Conservation (phyloP, 2,113 vertebrate genomes). For the Bostrychus sinensis region DNA sequence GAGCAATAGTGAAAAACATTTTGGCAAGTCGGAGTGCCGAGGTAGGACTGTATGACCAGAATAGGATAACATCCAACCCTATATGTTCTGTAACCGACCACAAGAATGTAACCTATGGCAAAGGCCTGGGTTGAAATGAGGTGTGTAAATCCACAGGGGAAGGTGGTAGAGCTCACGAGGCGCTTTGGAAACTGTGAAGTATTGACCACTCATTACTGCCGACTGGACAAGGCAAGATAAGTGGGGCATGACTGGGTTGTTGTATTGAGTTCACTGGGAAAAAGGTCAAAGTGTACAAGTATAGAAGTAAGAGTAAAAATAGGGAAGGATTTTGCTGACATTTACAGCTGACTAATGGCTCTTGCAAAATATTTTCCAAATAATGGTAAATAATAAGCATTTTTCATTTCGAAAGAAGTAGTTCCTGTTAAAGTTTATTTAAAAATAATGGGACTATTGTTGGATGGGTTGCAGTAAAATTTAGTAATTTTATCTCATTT, state of each 20-base stretch:
- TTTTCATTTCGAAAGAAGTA: background rate
- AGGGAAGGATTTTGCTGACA: slow-evolving; percentile 6
- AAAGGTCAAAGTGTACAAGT: slow-evolving; percentile 12
- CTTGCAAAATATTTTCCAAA: background rate
- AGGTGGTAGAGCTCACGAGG: slow-evolving; percentile 26
- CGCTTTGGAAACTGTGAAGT: slow-evolving; percentile 19
- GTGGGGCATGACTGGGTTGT: slow-evolving; percentile 15
- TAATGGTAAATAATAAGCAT: background rate
- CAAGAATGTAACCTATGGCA: background rate
- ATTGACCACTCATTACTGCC: slow-evolving; percentile 34
- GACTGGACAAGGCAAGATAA: slow-evolving; percentile 30
- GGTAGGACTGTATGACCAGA: background rate
- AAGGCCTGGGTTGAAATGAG: background rate
- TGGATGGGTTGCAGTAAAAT: too few relatives aligned
- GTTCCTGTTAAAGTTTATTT: too few relatives aligned
- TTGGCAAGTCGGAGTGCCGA: background rate
- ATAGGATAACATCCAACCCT: background rate
- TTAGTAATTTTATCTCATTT: too few relatives aligned
- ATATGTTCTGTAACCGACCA: background rate
- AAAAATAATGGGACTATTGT: too few relatives aligned
- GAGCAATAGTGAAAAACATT: slow-evolving; percentile 14
- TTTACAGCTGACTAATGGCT: background rate
- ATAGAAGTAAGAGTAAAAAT: slow-evolving; percentile 23
- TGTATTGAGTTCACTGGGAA: slow-evolving; percentile 28
- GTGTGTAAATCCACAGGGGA: slow-evolving; percentile 19